Evolutionary conservation across 2,888 invertebrate species (phyloP).

Genomic region (Callinectes sapidus): DNA sequence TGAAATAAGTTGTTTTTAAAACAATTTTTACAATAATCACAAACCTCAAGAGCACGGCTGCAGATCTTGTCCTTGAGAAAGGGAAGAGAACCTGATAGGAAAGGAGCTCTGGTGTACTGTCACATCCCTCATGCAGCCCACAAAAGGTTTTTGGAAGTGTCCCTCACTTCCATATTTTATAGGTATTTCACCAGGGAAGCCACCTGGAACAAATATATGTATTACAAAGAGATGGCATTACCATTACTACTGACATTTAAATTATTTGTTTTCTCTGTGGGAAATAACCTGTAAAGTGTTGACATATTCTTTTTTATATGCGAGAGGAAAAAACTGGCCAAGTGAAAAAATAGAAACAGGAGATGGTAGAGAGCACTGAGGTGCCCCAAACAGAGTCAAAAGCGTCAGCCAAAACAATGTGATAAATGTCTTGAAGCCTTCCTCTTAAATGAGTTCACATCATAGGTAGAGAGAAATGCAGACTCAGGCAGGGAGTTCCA

Average conservation of each 20-base stretch:
- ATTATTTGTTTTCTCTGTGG: neutral
- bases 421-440: too few species aligned
- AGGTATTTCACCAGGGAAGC: slow-evolving; percentile 50
- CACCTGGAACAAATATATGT: slow-evolving; percentile 52
- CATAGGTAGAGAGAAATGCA: too few species aligned
- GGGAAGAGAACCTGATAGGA: slow-evolving; percentile 57
- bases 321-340: too few species aligned
- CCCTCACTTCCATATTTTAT: slow-evolving; percentile 63
- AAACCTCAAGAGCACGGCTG: slow-evolving; percentile 63
- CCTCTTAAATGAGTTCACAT: too few species aligned
- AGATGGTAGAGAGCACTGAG: too few species aligned
- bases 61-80: slow-evolving; percentile 57
- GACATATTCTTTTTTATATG: too few species aligned
- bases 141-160: slow-evolving; percentile 59
- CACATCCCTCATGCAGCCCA: slow-evolving; percentile 68
- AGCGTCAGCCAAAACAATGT: too few species aligned
- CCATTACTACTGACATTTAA: neutral
- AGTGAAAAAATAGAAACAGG: too few species aligned
- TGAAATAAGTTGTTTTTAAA: neutral
- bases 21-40: neutral
- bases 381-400: too few species aligned
- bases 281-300: too few species aligned
- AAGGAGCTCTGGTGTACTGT: slow-evolving; percentile 57
- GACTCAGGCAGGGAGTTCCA: too few species aligned
- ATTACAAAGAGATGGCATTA: neutral